These are phyloP conservation scores for Myioborus melanocephalus DNA, from an alignment of 2,797 vertebrate genomes.

Conservation along the genomic window DNA sequence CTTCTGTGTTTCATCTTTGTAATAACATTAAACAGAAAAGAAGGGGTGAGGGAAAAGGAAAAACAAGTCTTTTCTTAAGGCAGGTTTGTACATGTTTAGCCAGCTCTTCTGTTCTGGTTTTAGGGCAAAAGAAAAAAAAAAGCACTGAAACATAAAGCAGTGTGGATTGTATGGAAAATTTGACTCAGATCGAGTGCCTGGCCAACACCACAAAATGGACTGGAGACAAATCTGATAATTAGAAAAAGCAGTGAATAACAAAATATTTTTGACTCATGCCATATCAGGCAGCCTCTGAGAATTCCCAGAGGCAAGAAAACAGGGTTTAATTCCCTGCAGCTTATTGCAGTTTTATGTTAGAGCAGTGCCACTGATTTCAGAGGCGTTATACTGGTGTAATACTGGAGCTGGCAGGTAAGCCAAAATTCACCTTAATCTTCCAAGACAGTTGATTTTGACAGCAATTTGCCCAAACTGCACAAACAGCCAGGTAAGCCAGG, in stretches of 20 bases:
- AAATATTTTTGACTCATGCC: conserved; percentile 74
- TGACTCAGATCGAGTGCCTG: conserved; percentile 67
- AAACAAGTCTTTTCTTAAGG: conserved; percentile 40
- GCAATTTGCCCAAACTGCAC: neutral
- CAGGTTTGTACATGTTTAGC: conserved; percentile 71
- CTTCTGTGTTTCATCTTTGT: neutral
- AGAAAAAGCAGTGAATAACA: conserved; percentile 75
- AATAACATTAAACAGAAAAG: neutral
- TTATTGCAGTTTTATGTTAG: neutral
- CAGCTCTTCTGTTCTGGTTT: conserved; percentile 56
- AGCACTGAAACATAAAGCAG: conserved; percentile 44
- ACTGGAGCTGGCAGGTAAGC: neutral
- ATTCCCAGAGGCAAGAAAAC: conserved; percentile 23
- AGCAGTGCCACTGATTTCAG: neutral
- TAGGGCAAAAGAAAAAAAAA: conserved; percentile 33
- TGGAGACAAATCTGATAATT: conserved; percentile 79
- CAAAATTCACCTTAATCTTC: neutral
- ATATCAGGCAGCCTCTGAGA: conserved; percentile 68
- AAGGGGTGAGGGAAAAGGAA: conserved; percentile 4
- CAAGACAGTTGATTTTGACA: neutral
- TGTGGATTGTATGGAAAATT: conserved; percentile 74
- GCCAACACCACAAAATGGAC: conserved; percentile 78
- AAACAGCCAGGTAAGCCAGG: neutral
- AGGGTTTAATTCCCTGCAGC: neutral
- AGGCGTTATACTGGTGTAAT: neutral